These are phyloP conservation scores for Calliphora vomitoria DNA, from an alignment of 2,888 invertebrate species.

Conservation along the genomic window DNA sequence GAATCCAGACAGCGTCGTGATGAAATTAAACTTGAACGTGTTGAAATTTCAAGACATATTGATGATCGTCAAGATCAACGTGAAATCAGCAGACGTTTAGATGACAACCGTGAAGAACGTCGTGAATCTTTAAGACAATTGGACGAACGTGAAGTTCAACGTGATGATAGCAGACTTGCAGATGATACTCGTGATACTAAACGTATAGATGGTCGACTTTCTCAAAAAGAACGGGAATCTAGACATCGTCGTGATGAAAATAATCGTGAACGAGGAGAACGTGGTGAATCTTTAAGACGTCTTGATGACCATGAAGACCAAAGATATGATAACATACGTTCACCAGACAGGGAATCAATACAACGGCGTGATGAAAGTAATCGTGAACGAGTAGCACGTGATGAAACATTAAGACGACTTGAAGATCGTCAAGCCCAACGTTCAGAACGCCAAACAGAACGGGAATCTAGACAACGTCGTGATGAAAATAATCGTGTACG, in stretches of 20 bases:
- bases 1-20: not conserved
- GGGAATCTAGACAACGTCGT: too few species aligned
- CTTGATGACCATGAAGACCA: too few species aligned
- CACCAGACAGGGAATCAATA: not conserved
- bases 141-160: not conserved
- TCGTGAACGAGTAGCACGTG: not conserved
- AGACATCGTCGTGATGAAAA: too few species aligned
- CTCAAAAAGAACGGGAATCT: too few species aligned
- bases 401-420: not conserved
- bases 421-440: not conserved
- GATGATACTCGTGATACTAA: too few species aligned
- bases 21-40: slow-evolving; percentile 18
- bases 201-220: too few species aligned
- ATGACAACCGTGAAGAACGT: not conserved
- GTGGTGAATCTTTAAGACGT: too few species aligned
- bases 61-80: not conserved
- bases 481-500: too few species aligned
- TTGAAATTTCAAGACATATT: not conserved
- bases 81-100: not conserved
- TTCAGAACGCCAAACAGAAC: too few species aligned
- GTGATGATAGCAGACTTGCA: not conserved
- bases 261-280: too few species aligned
- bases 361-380: slow-evolving; percentile 11
- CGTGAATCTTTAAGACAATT: too few species aligned
- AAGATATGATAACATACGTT: too few species aligned